These are phyloP conservation scores for Rousettus leschenaultii DNA, from an alignment of 2,113 vertebrate genomes.

Conservation along the genomic window DNA sequence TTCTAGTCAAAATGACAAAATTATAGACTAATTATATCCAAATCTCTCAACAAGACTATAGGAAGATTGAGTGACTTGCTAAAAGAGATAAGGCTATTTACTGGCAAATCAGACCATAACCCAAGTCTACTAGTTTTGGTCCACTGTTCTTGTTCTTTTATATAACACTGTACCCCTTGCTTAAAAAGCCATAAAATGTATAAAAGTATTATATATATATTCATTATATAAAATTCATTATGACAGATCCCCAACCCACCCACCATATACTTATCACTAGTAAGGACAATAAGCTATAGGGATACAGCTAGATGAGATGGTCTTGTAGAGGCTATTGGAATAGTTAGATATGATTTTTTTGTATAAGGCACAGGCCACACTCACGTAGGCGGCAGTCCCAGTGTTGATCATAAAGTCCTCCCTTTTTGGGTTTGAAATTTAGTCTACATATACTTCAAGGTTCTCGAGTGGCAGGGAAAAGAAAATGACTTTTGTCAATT, in stretches of 20 bases:
- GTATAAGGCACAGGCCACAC: not conserved
- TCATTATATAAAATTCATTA: not conserved
- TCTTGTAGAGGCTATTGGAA: not conserved
- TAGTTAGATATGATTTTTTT: not conserved
- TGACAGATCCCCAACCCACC: not conserved
- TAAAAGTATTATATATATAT: not conserved
- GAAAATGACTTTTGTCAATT: not conserved
- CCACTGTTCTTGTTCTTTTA: not conserved
- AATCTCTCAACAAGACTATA: not conserved
- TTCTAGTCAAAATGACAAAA: conserved; percentile 33
- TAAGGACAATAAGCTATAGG: not conserved
- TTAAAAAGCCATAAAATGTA: conserved; percentile 12
- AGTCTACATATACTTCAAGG: not conserved
- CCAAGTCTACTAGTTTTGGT: not conserved
- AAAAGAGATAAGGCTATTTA: not conserved
- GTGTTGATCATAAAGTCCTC: not conserved
- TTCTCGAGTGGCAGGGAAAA: not conserved
- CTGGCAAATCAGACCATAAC: not conserved
- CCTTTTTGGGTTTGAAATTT: not conserved
- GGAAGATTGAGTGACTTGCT: not conserved
- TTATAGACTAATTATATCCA: not conserved
- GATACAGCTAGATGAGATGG: not conserved
- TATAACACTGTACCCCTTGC: not conserved
- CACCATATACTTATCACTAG: not conserved
- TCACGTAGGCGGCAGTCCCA: not conserved